These are phyloP conservation scores for Ennomos quercinarius DNA, from an alignment of 2,888 invertebrate species.

Conservation along the genomic window DNA sequence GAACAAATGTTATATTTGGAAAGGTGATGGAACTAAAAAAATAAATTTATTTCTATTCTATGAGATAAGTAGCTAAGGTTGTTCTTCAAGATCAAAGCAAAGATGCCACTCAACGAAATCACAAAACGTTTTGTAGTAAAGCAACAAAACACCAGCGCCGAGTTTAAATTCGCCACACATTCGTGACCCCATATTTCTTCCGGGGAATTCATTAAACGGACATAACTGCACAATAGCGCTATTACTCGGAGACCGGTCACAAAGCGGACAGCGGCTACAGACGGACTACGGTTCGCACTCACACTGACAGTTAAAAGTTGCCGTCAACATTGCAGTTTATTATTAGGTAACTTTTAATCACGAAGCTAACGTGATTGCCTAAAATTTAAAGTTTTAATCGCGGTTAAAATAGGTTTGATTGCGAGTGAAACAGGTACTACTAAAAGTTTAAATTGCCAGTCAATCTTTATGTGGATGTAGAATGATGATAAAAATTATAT, in stretches of 20 bases:
- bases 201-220: conserved; percentile 51
- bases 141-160: conserved; percentile 28
- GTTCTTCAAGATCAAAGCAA: no score
- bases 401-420: no score
- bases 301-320: conserved; percentile 10
- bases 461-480: no score
- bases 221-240: conserved; percentile 44
- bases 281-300: conserved; percentile 15
- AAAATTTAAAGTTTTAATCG: no score
- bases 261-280: conserved; percentile 30
- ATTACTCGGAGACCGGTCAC: conserved; percentile 44
- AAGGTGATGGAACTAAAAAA: no score
- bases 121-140: conserved; percentile 25
- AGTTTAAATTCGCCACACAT: conserved; percentile 49
- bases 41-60: no score
- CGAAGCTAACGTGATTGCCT: no score
- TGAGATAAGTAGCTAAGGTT: no score
- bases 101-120: conserved; percentile 1
- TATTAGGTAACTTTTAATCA: background rate
- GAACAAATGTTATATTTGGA: no score
- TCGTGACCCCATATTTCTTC: conserved; percentile 52
- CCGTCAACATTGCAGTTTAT: background rate
- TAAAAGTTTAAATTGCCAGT: no score
- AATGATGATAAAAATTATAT: no score
- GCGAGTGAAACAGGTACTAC: no score